Conservation (phyloP, 2,113 vertebrate genomes). For the Oenanthe melanoleuca region DNA sequence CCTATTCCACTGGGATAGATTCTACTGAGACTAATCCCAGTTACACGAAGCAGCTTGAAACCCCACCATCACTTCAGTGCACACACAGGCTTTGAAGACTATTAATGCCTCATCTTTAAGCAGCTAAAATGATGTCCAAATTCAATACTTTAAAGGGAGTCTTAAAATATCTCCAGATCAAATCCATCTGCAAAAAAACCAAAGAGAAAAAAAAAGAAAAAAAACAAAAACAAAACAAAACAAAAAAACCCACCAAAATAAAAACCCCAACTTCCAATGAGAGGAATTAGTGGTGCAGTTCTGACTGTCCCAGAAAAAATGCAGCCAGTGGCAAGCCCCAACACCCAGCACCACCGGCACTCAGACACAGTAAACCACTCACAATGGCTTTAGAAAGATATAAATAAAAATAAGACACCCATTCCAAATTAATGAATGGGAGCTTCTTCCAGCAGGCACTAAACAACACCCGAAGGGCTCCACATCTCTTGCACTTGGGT, state of each 20-base stretch:
- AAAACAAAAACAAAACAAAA: too few species aligned
- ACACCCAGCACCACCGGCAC: accelerated
- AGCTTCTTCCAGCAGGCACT: background rate
- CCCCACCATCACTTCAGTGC: background rate
- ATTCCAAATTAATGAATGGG: background rate
- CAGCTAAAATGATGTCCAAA: background rate
- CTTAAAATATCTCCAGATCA: constrained; percentile 17
- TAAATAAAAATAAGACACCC: background rate
- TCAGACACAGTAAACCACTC: background rate
- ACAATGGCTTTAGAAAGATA: background rate
- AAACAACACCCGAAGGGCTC: background rate
- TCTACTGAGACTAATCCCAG: background rate
- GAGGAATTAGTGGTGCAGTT: background rate
- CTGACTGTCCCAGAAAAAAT: constrained; percentile 21
- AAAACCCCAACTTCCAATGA: background rate
- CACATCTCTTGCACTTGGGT: accelerated
- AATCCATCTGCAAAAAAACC: background rate
- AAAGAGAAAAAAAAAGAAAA: too few species aligned
- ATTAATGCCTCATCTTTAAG: background rate
- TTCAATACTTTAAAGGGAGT: background rate
- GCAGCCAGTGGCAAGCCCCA: background rate
- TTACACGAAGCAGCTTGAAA: background rate
- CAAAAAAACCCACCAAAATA: too few species aligned
- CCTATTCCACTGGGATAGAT: background rate
- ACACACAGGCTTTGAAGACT: background rate